phyloP scores from a whole-genome alignment of 1,140 invertebrate species.

The Drosophila ogumai region DNA sequence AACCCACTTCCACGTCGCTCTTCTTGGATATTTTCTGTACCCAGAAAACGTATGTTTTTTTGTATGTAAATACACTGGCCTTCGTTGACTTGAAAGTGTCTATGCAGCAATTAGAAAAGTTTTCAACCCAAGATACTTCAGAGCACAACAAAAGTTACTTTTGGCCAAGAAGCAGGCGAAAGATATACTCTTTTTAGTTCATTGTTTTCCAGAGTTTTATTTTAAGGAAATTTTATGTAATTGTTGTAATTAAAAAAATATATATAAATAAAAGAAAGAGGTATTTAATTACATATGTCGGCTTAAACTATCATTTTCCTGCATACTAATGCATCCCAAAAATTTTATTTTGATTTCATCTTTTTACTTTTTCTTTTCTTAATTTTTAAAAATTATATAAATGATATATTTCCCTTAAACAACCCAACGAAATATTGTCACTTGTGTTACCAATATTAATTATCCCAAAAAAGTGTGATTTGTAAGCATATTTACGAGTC shows the following conservation, averaged over 20 bases:
- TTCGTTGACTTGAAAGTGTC: conserved; percentile 56
- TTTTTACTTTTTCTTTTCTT: not conserved
- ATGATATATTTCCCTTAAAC: no score
- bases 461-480: not conserved
- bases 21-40: conserved; percentile 15
- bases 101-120: conserved; percentile 74
- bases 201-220: not conserved
- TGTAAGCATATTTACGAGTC: conserved; percentile 4
- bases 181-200: not conserved
- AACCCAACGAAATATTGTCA: not conserved
- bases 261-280: no score
- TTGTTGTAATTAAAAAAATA: not conserved
- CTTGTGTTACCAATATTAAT: not conserved
- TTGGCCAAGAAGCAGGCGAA: not conserved
- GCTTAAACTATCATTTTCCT: no score
- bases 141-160: conserved; percentile 29
- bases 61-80: conserved; percentile 31
- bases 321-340: no score
- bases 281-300: no score
- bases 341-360: no score
- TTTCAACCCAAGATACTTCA: conserved; percentile 43
- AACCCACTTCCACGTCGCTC: conserved; percentile 4
- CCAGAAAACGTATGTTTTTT: conserved; percentile 7
- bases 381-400: not conserved
- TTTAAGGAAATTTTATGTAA: no score